Conservation (phyloP, 53 echinoderm and acorn worm genomes). For the Apostichopus leukothele region DNA sequence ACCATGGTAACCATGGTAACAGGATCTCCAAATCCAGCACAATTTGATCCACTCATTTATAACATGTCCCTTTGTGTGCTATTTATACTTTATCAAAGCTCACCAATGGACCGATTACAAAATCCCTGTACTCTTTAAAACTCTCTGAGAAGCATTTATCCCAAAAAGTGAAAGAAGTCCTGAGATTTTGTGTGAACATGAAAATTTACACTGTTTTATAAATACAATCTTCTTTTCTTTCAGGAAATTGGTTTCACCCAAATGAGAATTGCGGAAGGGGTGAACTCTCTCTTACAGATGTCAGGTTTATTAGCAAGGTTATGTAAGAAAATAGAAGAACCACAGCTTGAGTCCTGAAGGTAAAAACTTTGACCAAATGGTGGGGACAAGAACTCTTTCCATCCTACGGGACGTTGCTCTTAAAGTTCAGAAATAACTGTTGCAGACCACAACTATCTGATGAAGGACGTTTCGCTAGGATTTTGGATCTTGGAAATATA, state of each 20-base stretch:
- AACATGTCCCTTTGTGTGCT: too few species aligned
- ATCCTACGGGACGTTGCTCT: too few species aligned
- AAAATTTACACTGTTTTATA: background rate
- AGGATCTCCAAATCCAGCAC: too few species aligned
- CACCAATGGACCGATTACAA: background rate
- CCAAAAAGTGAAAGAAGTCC: background rate
- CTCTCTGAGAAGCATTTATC: background rate
- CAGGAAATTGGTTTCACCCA: constrained; percentile 98
- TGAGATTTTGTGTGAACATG: background rate
- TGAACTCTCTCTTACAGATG: constrained; percentile 91
- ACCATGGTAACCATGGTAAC: too few species aligned
- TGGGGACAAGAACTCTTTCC: background rate
- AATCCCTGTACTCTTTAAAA: background rate
- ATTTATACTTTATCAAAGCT: background rate
- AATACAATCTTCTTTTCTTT: background rate
- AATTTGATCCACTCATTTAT: too few species aligned
- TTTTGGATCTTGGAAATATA: too few species aligned
- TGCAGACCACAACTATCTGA: too few species aligned
- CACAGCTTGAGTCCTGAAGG: constrained; percentile 60
- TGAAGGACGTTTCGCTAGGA: too few species aligned
- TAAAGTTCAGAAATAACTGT: too few species aligned
- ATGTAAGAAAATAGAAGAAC: constrained; percentile 82
- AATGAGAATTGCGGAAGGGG: constrained; percentile 94
- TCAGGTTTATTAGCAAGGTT: constrained; percentile 84
- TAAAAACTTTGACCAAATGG: too few species aligned